These are phyloP conservation scores for Lacanobia oleracea DNA, from an alignment of 2,888 invertebrate species.

Conservation along the genomic window DNA sequence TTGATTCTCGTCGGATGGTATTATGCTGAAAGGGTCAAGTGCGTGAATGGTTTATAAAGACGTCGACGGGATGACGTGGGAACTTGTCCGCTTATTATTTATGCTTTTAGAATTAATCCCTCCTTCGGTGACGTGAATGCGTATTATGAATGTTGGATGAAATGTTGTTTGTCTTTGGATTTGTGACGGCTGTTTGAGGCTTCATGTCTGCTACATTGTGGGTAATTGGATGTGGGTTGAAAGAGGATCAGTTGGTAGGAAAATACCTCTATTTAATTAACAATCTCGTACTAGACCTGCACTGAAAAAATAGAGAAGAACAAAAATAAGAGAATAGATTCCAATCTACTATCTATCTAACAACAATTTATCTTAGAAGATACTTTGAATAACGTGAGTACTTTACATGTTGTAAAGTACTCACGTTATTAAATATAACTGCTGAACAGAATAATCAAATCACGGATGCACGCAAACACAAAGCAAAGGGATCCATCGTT, in stretches of 20 bases:
- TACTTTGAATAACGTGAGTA: too few relatives aligned
- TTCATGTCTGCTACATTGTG: constrained; percentile 31
- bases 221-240: constrained; percentile 25
- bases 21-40: constrained; percentile 87
- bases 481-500: neutral
- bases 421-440: too few relatives aligned
- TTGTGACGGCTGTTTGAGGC: constrained; percentile 38
- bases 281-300: neutral
- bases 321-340: too few relatives aligned
- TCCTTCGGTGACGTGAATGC: constrained; percentile 62
- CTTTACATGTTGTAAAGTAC: too few relatives aligned
- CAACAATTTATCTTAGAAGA: too few relatives aligned
- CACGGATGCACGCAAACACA: neutral
- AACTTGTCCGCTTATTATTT: constrained; percentile 79
- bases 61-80: constrained; percentile 86
- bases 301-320: too few relatives aligned
- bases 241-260: constrained; percentile 6
- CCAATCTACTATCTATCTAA: too few relatives aligned
- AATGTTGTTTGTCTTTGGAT: constrained; percentile 52
- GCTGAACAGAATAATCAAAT: too few relatives aligned
- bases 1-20: constrained; percentile 79
- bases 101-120: constrained; percentile 73
- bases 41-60: constrained; percentile 86
- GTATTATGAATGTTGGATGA: constrained; percentile 55
- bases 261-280: neutral